Conservation (phyloP, 2,113 vertebrate genomes). For the Bos javanicus region DNA sequence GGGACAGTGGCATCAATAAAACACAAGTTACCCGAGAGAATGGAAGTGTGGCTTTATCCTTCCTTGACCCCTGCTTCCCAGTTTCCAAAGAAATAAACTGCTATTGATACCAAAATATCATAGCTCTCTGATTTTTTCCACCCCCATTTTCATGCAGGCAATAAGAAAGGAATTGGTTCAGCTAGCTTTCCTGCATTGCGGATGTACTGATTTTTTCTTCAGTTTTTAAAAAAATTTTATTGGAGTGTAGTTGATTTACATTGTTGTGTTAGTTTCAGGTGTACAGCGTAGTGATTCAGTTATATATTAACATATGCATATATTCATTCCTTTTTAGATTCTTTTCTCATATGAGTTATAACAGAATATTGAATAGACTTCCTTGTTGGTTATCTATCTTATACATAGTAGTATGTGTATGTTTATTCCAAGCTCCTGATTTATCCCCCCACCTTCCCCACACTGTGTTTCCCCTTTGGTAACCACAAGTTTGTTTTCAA, state of each 20-base stretch:
- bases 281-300: neutral
- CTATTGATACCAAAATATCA: neutral
- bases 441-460: neutral
- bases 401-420: neutral
- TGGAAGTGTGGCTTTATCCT: neutral
- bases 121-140: neutral
- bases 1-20: neutral
- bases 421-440: neutral
- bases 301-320: neutral
- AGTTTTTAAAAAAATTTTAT: neutral
- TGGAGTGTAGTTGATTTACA: neutral
- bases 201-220: neutral
- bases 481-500: neutral
- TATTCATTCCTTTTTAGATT: neutral
- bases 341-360: neutral
- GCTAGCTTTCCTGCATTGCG: neutral
- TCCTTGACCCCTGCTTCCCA: neutral
- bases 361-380: neutral
- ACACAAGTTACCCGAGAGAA: neutral
- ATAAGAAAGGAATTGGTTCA: neutral
- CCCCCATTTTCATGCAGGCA: neutral
- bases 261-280: neutral
- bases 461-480: neutral
- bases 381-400: neutral
- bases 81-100: conserved; percentile 19